These are phyloP conservation scores for Euglossa dilemma DNA, from an alignment of 1,140 invertebrate species.

Conservation along the genomic window DNA sequence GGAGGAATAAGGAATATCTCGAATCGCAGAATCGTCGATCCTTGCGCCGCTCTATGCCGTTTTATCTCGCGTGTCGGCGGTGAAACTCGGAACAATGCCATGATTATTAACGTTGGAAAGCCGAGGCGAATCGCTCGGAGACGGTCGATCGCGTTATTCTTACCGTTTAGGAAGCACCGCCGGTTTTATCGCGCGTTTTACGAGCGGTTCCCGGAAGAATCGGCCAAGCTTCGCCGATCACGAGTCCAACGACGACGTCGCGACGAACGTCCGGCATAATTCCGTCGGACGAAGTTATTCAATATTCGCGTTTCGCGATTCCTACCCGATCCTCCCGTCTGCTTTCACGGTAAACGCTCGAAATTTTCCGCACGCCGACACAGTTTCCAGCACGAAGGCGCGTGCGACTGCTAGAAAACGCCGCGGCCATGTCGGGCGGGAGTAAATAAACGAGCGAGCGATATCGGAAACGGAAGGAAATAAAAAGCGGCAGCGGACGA, in stretches of 20 bases:
- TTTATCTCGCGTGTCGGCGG: not conserved
- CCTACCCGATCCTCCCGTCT: not conserved
- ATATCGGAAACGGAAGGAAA: not conserved
- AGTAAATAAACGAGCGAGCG: not conserved
- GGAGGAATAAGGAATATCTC: not conserved
- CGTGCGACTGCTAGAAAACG: not conserved
- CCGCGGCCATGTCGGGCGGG: not conserved
- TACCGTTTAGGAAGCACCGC: not conserved
- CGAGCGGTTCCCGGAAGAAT: not conserved
- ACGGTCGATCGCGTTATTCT: not conserved
- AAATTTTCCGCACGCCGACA: not conserved
- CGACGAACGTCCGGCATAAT: not conserved
- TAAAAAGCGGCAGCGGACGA: not conserved
- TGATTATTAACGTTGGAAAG: slow-evolving; percentile 17
- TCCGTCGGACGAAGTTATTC: not conserved
- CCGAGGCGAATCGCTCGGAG: not conserved
- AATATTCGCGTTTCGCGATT: not conserved
- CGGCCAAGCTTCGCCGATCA: not conserved
- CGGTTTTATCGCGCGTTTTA: not conserved
- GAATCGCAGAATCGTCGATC: not conserved
- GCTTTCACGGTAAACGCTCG: slow-evolving; percentile 9
- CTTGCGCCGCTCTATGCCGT: not conserved
- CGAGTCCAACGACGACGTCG: too few species aligned
- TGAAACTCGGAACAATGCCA: slow-evolving; percentile 8
- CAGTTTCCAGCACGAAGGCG: not conserved